Evolutionary conservation across 2,113 vertebrate species (phyloP).

Genomic region (Microcebus tavaratra): DNA sequence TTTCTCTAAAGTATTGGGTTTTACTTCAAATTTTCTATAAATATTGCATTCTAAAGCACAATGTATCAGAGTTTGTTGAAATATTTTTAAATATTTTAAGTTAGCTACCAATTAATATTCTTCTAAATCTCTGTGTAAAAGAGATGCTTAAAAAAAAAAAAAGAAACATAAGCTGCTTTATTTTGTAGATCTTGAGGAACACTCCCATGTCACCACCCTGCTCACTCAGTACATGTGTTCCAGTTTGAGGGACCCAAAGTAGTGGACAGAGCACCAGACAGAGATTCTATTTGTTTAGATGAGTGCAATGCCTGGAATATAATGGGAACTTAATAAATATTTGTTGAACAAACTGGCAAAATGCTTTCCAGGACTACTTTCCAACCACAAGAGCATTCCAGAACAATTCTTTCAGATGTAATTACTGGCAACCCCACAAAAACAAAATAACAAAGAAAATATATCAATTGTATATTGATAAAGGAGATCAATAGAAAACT

Average conservation of each 20-base stretch:
- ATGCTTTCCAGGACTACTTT: conserved; percentile 18
- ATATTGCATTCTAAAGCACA: conserved; percentile 26
- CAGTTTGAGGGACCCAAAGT: not conserved
- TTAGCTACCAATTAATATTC: not conserved
- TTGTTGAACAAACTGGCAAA: conserved; percentile 23
- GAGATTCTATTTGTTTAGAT: not conserved
- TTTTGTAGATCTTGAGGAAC: not conserved
- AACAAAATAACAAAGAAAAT: conserved; percentile 33
- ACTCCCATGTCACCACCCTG: not conserved
- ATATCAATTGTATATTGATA: conserved; percentile 31
- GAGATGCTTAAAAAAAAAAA: conserved; percentile 19
- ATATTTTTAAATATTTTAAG: conserved; percentile 23
- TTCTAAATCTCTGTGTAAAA: conserved; percentile 34
- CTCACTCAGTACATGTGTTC: not conserved
- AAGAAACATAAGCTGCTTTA: not conserved
- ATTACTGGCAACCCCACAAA: conserved; percentile 23
- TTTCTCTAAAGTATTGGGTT: not conserved
- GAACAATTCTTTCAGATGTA: not conserved
- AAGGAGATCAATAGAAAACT: not conserved
- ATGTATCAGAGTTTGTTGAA: conserved; percentile 7
- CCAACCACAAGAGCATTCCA: conserved; percentile 27
- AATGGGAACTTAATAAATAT: conserved; percentile 6
- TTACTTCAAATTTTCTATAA: conserved; percentile 22
- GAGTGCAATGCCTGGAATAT: not conserved
- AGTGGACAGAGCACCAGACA: not conserved